Conservation (phyloP, 1,140 invertebrate species). For the Heliothis virescens region DNA sequence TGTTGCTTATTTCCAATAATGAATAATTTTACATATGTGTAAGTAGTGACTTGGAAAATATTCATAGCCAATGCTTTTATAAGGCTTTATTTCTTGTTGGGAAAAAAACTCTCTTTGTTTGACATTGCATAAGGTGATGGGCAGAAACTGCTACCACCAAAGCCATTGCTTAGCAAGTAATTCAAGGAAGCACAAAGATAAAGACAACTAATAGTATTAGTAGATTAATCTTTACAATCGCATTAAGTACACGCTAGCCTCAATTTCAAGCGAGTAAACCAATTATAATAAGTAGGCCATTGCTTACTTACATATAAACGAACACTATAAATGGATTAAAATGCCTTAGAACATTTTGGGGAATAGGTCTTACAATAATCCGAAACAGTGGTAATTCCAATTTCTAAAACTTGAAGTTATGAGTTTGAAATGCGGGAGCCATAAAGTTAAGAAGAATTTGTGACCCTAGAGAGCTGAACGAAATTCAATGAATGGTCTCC, state of each 20-base stretch:
- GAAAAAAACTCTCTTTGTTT: no score
- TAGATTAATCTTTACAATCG: slow-evolving; percentile 40
- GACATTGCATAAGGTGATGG: no score
- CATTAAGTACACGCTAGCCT: slow-evolving; percentile 38
- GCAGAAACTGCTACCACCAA: background rate
- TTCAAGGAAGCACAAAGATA: background rate
- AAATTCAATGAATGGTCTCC: no score
- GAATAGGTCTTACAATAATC: background rate
- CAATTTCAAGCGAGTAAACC: slow-evolving; percentile 42
- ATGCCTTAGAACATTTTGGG: slow-evolving; percentile 15
- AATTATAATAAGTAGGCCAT: slow-evolving; percentile 40
- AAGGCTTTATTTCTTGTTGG: no score
- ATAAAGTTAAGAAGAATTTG: background rate
- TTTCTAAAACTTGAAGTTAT: background rate
- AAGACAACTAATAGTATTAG: slow-evolving; percentile 24
- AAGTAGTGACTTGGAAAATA: no score
- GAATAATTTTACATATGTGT: no score
- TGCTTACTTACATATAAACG: slow-evolving; percentile 24
- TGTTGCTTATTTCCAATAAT: no score
- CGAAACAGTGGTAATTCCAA: slow-evolving; percentile 1
- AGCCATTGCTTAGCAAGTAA: background rate
- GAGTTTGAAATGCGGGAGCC: background rate
- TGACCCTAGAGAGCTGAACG: background rate
- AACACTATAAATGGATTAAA: slow-evolving; percentile 38
- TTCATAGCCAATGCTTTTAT: no score